A percentile compares a stretch with the other conserved stretches of the same genome.
phyloP scores from a whole-genome alignment of 1,140 invertebrate species.

The Drosophila albomicans region DNA sequence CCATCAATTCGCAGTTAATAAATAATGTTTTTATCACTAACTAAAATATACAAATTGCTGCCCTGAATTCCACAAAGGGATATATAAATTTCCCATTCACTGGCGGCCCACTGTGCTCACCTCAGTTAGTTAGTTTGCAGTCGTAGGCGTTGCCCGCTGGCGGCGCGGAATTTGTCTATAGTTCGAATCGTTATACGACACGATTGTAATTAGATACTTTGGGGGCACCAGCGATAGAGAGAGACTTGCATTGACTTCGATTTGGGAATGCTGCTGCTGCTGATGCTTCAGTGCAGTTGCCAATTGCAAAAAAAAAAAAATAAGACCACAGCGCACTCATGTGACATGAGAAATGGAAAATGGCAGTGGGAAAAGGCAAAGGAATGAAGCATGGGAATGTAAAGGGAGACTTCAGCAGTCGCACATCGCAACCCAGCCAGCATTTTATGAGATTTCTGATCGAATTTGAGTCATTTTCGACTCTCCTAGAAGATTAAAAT shows the following conservation, averaged over 20 bases:
- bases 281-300: constrained; percentile 65
- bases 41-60: background rate
- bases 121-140: constrained; percentile 2
- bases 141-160: constrained; percentile 59
- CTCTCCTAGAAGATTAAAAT: too few relatives aligned
- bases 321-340: constrained; percentile 6
- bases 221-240: constrained; percentile 26
- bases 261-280: constrained; percentile 55
- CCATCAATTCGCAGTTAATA: background rate
- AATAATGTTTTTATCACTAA: background rate
- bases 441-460: too few relatives aligned
- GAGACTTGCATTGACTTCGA: constrained; percentile 40
- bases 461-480: too few relatives aligned
- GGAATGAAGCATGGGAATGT: constrained; percentile 13
- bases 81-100: background rate
- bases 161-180: constrained; percentile 37
- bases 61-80: background rate
- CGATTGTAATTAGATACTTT: constrained; percentile 73
- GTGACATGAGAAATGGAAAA: constrained; percentile 3
- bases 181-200: constrained; percentile 59
- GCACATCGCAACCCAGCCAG: constrained; percentile 1
- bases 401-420: constrained; percentile 1
- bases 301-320: constrained; percentile 47
- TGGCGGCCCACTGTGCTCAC: constrained; percentile 19
- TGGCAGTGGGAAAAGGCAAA: background rate